phyloP scores from a whole-genome alignment of 2,888 invertebrate genomes.

The Leptinotarsa haldemani region DNA sequence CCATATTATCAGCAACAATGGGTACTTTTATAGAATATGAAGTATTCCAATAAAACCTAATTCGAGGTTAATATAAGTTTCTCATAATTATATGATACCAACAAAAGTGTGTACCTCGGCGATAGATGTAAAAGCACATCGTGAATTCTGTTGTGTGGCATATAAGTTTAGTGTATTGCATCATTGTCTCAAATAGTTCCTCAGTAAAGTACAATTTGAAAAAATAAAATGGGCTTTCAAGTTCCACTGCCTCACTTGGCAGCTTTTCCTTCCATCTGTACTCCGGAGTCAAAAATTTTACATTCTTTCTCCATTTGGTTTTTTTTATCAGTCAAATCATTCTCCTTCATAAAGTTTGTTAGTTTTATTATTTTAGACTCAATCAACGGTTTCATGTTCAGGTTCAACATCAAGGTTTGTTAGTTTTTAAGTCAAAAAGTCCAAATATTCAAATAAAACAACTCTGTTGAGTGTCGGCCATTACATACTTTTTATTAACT shows the following conservation, averaged over 20 bases:
- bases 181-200: slow-evolving; percentile 16
- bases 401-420: too few relatives aligned
- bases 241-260: background rate
- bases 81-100: background rate
- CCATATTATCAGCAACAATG: background rate
- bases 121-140: background rate
- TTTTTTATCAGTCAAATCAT: slow-evolving; percentile 12
- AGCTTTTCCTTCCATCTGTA: slow-evolving; percentile 15
- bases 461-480: too few relatives aligned
- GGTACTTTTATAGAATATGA: too few relatives aligned
- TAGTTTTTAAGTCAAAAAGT: too few relatives aligned
- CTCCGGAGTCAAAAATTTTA: background rate
- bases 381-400: background rate
- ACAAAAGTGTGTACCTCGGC: background rate
- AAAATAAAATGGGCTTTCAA: slow-evolving; percentile 17
- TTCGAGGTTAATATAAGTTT: too few relatives aligned
- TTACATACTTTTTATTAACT: too few relatives aligned
- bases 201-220: slow-evolving; percentile 19
- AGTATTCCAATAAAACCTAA: too few relatives aligned
- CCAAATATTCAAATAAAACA: too few relatives aligned
- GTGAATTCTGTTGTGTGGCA: slow-evolving; percentile 21
- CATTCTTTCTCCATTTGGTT: background rate
- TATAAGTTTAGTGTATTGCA: background rate
- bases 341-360: slow-evolving; percentile 10
- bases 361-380: background rate